Conservation (phyloP, 2,888 invertebrate genomes). For the Epistrophe grossulariae region DNA sequence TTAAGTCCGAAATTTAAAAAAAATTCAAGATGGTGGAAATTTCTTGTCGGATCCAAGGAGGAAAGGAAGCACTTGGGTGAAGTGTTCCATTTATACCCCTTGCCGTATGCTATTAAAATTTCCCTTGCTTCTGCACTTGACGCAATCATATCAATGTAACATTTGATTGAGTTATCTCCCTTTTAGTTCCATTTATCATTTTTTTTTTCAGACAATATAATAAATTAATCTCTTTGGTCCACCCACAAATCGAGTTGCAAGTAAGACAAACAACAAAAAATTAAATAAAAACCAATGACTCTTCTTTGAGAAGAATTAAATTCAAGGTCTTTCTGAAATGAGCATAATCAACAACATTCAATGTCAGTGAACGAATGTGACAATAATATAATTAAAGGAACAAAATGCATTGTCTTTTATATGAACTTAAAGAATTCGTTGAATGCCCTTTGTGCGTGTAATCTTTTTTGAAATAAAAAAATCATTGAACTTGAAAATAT, state of each 20-base stretch:
- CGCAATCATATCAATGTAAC: no score
- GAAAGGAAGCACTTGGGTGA: no score
- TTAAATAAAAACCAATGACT: constrained; percentile 10
- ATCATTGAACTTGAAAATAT: constrained; percentile 62
- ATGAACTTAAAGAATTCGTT: constrained; percentile 30
- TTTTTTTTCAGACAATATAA: background rate
- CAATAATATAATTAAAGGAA: constrained; percentile 50
- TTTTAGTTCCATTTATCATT: no score
- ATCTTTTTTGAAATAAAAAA: constrained; percentile 5
- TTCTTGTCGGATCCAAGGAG: no score
- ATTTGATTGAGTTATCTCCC: no score
- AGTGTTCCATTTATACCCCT: no score
- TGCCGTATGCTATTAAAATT: no score
- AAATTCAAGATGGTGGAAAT: no score
- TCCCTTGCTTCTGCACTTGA: no score
- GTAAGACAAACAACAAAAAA: background rate
- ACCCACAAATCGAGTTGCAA: background rate
- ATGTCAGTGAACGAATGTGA: constrained; percentile 35
- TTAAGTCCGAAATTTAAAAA: no score
- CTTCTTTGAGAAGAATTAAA: constrained; percentile 24
- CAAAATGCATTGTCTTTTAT: constrained; percentile 30
- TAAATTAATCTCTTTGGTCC: constrained; percentile 31
- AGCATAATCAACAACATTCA: constrained; percentile 20
- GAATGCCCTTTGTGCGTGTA: constrained; percentile 54
- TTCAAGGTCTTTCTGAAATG: constrained; percentile 55